phyloP scores from a whole-genome alignment of 2,888 invertebrate species.

The Polydrusus pterygomalis region DNA sequence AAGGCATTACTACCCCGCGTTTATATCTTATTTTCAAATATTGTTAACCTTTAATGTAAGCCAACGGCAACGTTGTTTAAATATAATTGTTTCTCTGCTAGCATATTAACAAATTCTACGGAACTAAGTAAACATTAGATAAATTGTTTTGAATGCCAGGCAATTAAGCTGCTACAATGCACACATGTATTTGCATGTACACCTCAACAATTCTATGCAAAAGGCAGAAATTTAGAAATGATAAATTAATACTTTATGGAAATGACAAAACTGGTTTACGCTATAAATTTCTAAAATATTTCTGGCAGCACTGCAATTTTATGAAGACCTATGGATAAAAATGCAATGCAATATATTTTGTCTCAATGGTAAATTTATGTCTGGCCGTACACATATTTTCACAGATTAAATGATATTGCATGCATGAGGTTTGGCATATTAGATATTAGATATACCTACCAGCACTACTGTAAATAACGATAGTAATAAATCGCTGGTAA shows the following conservation, averaged over 20 bases:
- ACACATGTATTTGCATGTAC: conserved; percentile 40
- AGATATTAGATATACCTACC: too few relatives aligned
- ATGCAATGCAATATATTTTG: conserved; percentile 23
- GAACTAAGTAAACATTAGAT: conserved; percentile 30
- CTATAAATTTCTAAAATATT: conserved; percentile 37
- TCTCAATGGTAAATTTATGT: conserved; percentile 14
- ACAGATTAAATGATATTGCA: conserved; percentile 3
- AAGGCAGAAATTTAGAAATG: conserved; percentile 43
- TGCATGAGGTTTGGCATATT: neutral
- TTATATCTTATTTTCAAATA: neutral
- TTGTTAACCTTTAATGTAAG: conserved; percentile 10
- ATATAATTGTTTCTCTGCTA: conserved; percentile 30
- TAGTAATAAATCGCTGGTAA: too few relatives aligned
- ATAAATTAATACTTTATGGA: conserved; percentile 43
- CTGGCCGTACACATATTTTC: neutral
- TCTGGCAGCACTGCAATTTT: conserved; percentile 34
- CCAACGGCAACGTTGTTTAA: conserved; percentile 24
- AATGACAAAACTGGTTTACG: conserved; percentile 38
- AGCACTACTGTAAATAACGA: too few relatives aligned
- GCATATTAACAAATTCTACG: conserved; percentile 27
- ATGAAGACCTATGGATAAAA: conserved; percentile 40
- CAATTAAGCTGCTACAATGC: conserved; percentile 43
- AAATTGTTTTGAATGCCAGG: conserved; percentile 39
- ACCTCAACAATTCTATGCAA: conserved; percentile 42
- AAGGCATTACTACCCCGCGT: neutral